Percentiles rank a stretch among this genome's conserved stretches.
Evolutionary conservation across 2,113 vertebrate genomes (phyloP).

Genomic region (Aspidoscelis tigris): DNA sequence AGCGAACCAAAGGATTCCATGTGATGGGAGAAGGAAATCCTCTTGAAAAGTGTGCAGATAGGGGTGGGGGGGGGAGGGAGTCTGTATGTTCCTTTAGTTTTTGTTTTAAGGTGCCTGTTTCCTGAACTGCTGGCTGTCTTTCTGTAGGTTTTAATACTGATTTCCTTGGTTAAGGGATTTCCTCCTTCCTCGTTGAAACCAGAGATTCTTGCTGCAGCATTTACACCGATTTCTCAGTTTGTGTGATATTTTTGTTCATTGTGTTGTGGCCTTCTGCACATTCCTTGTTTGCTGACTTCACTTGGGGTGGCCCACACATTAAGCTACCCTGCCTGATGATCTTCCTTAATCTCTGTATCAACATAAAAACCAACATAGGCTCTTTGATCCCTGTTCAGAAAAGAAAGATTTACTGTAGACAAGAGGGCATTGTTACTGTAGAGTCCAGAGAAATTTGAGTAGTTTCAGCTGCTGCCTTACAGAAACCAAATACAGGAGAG

Average conservation of each 20-base stretch:
- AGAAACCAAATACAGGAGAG: constrained; percentile 39
- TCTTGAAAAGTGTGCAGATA: constrained; percentile 50
- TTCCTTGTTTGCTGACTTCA: constrained; percentile 59
- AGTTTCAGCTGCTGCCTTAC: constrained; percentile 47
- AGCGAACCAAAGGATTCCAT: constrained; percentile 61
- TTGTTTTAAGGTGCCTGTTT: constrained; percentile 54
- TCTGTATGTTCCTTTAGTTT: too few relatives aligned
- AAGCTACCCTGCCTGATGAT: constrained; percentile 42
- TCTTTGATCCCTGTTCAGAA: constrained; percentile 60
- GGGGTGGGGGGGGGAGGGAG: too few relatives aligned
- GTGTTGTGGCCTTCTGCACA: constrained; percentile 5
- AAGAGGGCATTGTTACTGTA: constrained; percentile 45
- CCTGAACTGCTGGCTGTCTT: constrained; percentile 46
- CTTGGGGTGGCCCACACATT: constrained; percentile 27
- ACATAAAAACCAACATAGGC: constrained; percentile 41
- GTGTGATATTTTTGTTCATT: constrained; percentile 5
- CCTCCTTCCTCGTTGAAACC: constrained; percentile 31
- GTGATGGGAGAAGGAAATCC: constrained; percentile 72
- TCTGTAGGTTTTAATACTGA: constrained; percentile 38
- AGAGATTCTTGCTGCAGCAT: constrained; percentile 28
- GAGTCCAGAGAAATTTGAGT: constrained; percentile 51
- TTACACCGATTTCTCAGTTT: constrained; percentile 21
- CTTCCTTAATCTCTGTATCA: constrained; percentile 46
- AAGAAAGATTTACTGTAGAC: constrained; percentile 43
- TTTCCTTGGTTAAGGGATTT: constrained; percentile 42